Conservation (phyloP, 2,888 invertebrate species). For the Hydroisotoma schaefferi region DNA sequence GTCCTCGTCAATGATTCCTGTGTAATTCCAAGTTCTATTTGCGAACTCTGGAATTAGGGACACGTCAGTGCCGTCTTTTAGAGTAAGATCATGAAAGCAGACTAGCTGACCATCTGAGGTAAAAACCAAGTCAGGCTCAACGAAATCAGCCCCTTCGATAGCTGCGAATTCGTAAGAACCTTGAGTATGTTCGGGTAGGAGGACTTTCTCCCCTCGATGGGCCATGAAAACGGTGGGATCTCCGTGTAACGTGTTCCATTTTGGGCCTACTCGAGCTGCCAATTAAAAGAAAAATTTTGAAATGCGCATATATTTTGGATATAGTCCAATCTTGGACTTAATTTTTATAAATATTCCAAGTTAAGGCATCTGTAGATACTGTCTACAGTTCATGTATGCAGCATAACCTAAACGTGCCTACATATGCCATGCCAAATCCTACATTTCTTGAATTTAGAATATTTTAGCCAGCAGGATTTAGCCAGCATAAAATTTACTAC, state of each 20-base stretch:
- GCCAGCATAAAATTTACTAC: no score
- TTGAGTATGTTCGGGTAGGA: slow-evolving; percentile 43
- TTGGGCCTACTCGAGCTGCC: not conserved
- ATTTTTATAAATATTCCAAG: no score
- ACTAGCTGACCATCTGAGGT: slow-evolving; percentile 41
- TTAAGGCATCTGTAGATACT: no score
- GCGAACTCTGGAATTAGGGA: slow-evolving; percentile 27
- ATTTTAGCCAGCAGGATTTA: no score
- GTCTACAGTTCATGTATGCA: no score
- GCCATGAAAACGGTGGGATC: slow-evolving; percentile 26
- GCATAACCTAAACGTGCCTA: no score
- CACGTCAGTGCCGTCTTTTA: slow-evolving; percentile 39
- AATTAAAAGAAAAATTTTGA: not conserved
- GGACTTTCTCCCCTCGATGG: slow-evolving; percentile 44
- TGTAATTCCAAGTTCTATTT: slow-evolving; percentile 19
- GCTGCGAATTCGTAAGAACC: slow-evolving; percentile 41
- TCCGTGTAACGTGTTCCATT: slow-evolving; percentile 29
- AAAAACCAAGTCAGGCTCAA: slow-evolving; percentile 44
- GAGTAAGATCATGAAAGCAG: slow-evolving; percentile 42
- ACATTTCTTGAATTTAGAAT: no score
- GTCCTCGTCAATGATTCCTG: slow-evolving; percentile 21
- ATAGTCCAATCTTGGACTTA: no score
- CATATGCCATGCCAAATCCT: no score
- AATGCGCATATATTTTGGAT: not conserved
- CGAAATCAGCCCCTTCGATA: slow-evolving; percentile 40